Base-by-base conservation (phyloP, 2,888 invertebrate species). In the Lysandra coridon region DNA sequence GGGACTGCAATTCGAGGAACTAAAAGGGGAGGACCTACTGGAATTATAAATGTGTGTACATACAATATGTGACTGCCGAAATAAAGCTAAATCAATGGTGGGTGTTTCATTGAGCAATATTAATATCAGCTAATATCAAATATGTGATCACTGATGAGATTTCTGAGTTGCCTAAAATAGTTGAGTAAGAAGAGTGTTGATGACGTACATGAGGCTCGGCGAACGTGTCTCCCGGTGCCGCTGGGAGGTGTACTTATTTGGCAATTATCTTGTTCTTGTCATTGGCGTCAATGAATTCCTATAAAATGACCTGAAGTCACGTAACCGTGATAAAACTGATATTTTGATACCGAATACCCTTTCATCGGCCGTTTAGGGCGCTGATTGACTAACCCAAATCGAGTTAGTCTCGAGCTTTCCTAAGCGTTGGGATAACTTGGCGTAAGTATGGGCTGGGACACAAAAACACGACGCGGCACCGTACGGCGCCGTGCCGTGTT, bases 301-400 rank as follows among this genome's bases (percentile, higher is more conserved):
- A 30, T 64, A 12, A 62, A n/a, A 30, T 64, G 30, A 64, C 4
- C 30, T 10, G 30, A 1, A 30, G 64, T 64, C 64, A 64, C 64
- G 64, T 64, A 64, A 30, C 23, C 30, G 23, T 64, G 64, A 64
- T 64, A 64, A 64, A 23, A 64, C 30, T 64, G 64, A 64, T 64
- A 23, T 64, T 64, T 64, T 64, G 30, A 64, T 64, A 64, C 64
- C 64, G 10, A 64, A 64, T 12, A 23, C 62, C 62, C 62, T 23
- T 10, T 23, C 64, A 23, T n/a, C 30, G 3, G 30, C 30, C 30
- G 64, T 64, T 64, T 7, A 2, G 10, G 23, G 64, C 64, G 23
- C 10, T 30, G 64, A 30, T 12, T 30, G 6, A 10, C 23, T 23
- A 30, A 2, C 10, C 2, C 30, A 10, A 4, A 23, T 64, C 30